A percentile compares a stretch with the other conserved stretches of the same genome.
phyloP scores from a whole-genome alignment of 2,797 vertebrate genomes.

The Aulostomus chinensis region DNA sequence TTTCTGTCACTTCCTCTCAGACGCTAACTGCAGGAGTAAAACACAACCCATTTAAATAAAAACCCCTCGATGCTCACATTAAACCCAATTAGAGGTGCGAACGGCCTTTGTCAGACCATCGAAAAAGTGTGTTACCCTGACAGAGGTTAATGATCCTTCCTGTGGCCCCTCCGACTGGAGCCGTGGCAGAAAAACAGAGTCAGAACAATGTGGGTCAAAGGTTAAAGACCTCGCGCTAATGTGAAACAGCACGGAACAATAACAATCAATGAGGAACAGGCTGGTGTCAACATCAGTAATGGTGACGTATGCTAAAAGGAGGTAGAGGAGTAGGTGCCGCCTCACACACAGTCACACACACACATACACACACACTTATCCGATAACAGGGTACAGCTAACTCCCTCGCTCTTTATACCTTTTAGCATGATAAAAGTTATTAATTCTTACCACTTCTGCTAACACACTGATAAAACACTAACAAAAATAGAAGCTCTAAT shows the following conservation, averaged over 20 bases:
- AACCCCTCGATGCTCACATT: constrained; percentile 50
- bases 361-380: constrained; percentile 16
- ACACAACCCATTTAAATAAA: constrained; percentile 51
- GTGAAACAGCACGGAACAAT: constrained; percentile 70
- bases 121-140: constrained; percentile 59
- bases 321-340: constrained; percentile 60
- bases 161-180: constrained; percentile 61
- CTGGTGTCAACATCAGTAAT: constrained; percentile 64
- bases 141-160: constrained; percentile 70
- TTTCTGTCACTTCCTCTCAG: constrained; percentile 42
- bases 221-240: constrained; percentile 73
- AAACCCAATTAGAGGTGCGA: constrained; percentile 63
- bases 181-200: constrained; percentile 69
- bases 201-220: constrained; percentile 59
- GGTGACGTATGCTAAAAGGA: constrained; percentile 56
- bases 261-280: constrained; percentile 63
- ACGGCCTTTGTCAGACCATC: constrained; percentile 57
- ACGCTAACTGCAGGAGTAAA: constrained; percentile 22
- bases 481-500: too few species aligned
- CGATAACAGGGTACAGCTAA: constrained; percentile 64
- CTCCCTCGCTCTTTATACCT: constrained; percentile 25
- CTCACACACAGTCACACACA: constrained; percentile 12
- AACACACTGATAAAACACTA: too few species aligned
- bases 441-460: too few species aligned
- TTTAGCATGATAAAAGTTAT: constrained; percentile 23